Percentiles rank a stretch among this genome's conserved stretches.
phyloP scores from a whole-genome alignment of 2,888 invertebrate genomes.

The Thelaira solivaga region DNA sequence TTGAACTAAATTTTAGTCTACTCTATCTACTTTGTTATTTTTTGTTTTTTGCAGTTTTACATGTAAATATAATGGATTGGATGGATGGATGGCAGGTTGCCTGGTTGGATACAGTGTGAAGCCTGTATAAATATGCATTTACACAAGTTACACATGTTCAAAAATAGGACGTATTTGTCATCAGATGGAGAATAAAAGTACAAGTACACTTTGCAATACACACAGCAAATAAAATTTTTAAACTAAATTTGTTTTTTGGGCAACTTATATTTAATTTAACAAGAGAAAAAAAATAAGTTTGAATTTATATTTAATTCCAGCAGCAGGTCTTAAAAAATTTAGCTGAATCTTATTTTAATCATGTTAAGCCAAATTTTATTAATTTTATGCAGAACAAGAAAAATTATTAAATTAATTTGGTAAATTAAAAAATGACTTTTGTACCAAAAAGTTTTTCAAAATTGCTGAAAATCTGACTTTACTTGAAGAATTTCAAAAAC shows the following conservation, averaged over 20 bases:
- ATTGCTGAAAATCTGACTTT: no score
- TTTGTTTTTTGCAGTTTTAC: constrained; percentile 49
- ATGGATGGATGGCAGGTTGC: constrained; percentile 1
- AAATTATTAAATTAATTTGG: no score
- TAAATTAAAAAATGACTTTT: no score
- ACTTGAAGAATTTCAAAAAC: no score
- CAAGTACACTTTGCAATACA: background rate
- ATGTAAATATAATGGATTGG: constrained; percentile 21
- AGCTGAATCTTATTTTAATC: no score
- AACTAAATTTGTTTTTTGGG: background rate
- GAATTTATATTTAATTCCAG: no score
- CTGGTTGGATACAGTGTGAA: constrained; percentile 13
- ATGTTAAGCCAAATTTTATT: no score
- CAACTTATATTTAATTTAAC: constrained; percentile 7
- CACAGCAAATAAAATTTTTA: background rate
- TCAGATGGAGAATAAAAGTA: constrained; percentile 3
- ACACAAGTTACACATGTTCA: constrained; percentile 29
- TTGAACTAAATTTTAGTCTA: constrained; percentile 72
- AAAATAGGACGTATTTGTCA: constrained; percentile 57
- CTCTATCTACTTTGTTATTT: constrained; percentile 54
- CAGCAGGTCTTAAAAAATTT: no score
- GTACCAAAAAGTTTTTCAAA: no score
- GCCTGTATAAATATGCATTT: constrained; percentile 2
- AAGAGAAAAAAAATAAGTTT: background rate
- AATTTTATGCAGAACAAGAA: no score